These are phyloP conservation scores for Dromococcyx pavoninus DNA, from an alignment of 2,797 vertebrate species.

Conservation along the genomic window DNA sequence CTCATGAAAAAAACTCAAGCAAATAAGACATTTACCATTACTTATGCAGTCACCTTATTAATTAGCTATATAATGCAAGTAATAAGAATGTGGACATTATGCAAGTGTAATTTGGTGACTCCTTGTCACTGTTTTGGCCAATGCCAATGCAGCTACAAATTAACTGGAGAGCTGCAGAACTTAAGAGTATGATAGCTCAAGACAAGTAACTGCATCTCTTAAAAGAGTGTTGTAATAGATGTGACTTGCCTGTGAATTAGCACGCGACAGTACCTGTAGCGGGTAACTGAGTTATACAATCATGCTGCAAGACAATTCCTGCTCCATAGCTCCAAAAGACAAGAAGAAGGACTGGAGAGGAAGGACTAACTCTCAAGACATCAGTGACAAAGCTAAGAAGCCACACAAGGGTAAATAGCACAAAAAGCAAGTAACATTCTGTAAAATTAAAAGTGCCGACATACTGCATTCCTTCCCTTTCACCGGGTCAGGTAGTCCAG, in stretches of 20 bases:
- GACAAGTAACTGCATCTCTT: neutral
- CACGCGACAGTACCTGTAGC: neutral
- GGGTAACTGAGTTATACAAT: neutral
- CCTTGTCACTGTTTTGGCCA: neutral
- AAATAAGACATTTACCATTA: neutral
- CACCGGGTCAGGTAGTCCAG: conserved; percentile 91
- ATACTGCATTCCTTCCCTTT: conserved; percentile 95
- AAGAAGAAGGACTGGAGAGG: neutral
- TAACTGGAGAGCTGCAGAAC: neutral
- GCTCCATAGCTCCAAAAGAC: neutral
- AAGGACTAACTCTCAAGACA: neutral
- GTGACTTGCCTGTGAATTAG: neutral
- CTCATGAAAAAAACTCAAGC: neutral
- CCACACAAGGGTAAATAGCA: neutral
- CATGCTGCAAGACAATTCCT: neutral
- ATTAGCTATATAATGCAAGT: neutral
- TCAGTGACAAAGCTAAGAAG: neutral
- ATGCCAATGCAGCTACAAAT: neutral
- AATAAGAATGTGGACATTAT: neutral
- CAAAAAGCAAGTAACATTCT: neutral
- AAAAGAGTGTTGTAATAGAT: accelerated
- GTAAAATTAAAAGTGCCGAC: conserved; percentile 63
- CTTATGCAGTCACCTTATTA: neutral
- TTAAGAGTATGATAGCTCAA: neutral
- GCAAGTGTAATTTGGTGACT: neutral